Conservation (phyloP, 2,797 vertebrate species). For the Pelobates cultripes region DNA sequence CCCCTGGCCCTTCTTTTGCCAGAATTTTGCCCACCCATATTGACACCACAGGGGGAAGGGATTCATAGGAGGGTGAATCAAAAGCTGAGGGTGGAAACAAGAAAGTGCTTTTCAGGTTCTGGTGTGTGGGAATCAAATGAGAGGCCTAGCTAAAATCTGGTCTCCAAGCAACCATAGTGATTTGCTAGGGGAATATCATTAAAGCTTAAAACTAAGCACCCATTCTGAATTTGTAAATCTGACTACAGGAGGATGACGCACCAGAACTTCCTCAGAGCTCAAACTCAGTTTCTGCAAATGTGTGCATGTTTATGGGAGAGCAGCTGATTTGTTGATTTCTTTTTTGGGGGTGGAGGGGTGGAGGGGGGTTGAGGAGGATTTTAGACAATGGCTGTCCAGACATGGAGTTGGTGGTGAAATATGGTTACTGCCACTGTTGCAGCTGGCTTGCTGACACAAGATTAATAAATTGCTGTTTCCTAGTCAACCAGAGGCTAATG, state of each 20-base stretch:
- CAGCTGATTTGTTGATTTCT: no score
- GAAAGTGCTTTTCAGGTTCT: slow-evolving; percentile 96
- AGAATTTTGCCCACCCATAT: slow-evolving; percentile 96
- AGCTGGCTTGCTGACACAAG: slow-evolving; percentile 98
- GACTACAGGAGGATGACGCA: slow-evolving; percentile 66
- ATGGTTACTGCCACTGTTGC: slow-evolving; percentile 88
- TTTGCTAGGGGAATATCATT: slow-evolving; percentile 98
- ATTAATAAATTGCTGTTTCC: slow-evolving; percentile 99
- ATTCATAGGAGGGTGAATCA: slow-evolving; percentile 97
- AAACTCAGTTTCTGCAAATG: slow-evolving; percentile 59
- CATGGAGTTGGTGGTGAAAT: slow-evolving; percentile 85
- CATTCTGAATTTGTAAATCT: slow-evolving; percentile 89
- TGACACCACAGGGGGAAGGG: slow-evolving; percentile 93
- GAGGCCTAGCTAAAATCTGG: slow-evolving; percentile 98
- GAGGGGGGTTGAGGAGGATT: slow-evolving; percentile 74
- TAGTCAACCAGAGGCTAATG: slow-evolving; percentile 98
- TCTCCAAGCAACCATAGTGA: slow-evolving; percentile 97
- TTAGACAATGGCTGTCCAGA: slow-evolving; percentile 82
- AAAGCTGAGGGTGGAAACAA: slow-evolving; percentile 90
- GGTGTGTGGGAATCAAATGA: slow-evolving; percentile 99
- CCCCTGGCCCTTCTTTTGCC: slow-evolving; percentile 84
- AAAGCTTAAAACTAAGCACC: slow-evolving; percentile 93
- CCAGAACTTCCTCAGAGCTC: slow-evolving; percentile 65
- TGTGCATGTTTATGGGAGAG: not conserved
- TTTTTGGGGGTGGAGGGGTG: not conserved